Conservation (phyloP, 2,113 vertebrate species). For the Scortum barcoo region DNA sequence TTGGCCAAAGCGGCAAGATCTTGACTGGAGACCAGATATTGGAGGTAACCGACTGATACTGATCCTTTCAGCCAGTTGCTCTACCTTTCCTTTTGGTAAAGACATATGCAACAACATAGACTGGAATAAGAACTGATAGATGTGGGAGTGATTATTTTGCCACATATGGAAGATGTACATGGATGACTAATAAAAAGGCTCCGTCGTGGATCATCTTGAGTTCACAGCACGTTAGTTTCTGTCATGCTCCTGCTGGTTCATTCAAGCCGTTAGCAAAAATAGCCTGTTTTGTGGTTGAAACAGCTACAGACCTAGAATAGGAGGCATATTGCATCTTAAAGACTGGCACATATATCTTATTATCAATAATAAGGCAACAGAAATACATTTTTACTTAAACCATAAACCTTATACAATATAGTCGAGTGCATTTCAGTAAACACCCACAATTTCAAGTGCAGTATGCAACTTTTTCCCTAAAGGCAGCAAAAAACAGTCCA, state of each 20-base stretch:
- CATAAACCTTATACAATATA: background rate
- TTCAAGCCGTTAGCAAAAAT: background rate
- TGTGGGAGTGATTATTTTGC: background rate
- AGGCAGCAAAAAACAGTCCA: slow-evolving; percentile 20
- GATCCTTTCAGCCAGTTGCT: background rate
- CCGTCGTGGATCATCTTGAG: background rate
- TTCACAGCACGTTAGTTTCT: background rate
- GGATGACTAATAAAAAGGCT: background rate
- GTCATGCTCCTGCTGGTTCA: background rate
- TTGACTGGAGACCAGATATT: slow-evolving; percentile 91
- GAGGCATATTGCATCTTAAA: background rate
- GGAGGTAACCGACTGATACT: slow-evolving; percentile 84
- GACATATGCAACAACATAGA: background rate
- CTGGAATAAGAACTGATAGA: background rate
- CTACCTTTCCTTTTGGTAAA: background rate
- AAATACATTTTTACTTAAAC: background rate
- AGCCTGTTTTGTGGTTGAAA: background rate
- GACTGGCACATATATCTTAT: background rate
- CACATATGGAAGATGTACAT: background rate
- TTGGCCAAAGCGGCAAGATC: slow-evolving; percentile 90
- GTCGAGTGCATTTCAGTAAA: slow-evolving; percentile 12
- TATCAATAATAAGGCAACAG: background rate
- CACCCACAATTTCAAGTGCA: background rate
- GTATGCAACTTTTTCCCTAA: slow-evolving; percentile 16
- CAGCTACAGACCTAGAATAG: no score